These are phyloP conservation scores for Andrena hattorfiana DNA, from an alignment of 2,888 invertebrate genomes.

Conservation along the genomic window DNA sequence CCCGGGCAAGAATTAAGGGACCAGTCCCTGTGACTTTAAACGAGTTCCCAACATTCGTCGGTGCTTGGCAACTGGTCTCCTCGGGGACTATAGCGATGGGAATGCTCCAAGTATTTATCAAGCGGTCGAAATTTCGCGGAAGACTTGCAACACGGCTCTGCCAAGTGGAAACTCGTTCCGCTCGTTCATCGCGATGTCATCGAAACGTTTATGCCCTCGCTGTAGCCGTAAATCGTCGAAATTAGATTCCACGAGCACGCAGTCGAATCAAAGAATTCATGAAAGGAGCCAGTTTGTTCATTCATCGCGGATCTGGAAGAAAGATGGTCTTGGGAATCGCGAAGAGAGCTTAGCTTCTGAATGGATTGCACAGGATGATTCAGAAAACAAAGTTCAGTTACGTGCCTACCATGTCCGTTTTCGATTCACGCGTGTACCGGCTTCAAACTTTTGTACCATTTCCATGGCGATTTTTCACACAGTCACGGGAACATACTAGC, in stretches of 20 bases:
- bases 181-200: conserved; percentile 44
- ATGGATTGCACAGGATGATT: not conserved
- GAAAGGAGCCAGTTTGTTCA: not conserved
- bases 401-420: too few species aligned
- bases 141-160: conserved; percentile 32
- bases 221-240: conserved; percentile 34
- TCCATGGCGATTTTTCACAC: not conserved
- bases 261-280: not conserved
- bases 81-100: conserved; percentile 21
- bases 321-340: too few species aligned
- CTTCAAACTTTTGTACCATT: not conserved
- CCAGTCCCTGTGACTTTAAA: conserved; percentile 37
- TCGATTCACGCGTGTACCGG: not conserved
- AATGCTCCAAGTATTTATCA: conserved; percentile 56
- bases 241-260: conserved; percentile 29
- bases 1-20: conserved; percentile 21
- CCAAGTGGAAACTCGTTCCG: conserved; percentile 42
- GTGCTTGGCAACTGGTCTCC: conserved; percentile 36
- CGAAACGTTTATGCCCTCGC: conserved; percentile 34
- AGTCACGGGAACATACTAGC: not conserved
- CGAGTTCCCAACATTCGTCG: conserved; percentile 35
- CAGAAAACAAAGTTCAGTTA: not conserved
- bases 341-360: not conserved
- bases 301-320: not conserved
- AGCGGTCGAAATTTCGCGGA: conserved; percentile 55